phyloP scores from a whole-genome alignment of 2,113 vertebrate species.

The Pangasianodon hypophthalmus region DNA sequence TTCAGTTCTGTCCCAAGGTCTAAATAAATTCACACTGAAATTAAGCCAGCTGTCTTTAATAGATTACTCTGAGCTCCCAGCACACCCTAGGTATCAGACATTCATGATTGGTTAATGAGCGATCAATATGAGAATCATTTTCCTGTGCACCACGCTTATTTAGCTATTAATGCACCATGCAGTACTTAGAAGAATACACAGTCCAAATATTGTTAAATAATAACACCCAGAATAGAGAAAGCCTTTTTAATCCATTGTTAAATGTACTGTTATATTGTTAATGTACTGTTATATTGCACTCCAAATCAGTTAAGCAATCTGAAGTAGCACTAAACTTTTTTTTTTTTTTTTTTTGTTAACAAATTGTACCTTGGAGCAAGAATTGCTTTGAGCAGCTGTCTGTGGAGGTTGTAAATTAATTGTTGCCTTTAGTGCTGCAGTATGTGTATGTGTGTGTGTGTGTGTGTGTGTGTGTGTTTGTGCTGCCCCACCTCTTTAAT shows the following conservation, averaged over 20 bases:
- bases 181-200: conserved; percentile 9
- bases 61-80: neutral
- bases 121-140: neutral
- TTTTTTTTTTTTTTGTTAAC: neutral
- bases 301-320: neutral
- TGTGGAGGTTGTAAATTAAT: conserved; percentile 21
- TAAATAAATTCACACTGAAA: neutral
- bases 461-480: neutral
- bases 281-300: neutral
- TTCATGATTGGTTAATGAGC: neutral
- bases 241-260: neutral
- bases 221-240: neutral
- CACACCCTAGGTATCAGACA: neutral
- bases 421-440: conserved; percentile 3
- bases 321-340: neutral
- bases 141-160: neutral
- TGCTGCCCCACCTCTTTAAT: conserved; percentile 10
- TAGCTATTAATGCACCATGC: neutral
- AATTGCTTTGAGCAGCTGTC: conserved; percentile 22
- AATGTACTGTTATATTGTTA: neutral
- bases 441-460: conserved; percentile 14
- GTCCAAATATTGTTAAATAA: neutral
- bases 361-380: neutral
- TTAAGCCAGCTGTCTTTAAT: neutral
- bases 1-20: neutral